Base-by-base conservation (phyloP, 2,888 invertebrate species). In the Pseudococcus longispinus region DNA sequence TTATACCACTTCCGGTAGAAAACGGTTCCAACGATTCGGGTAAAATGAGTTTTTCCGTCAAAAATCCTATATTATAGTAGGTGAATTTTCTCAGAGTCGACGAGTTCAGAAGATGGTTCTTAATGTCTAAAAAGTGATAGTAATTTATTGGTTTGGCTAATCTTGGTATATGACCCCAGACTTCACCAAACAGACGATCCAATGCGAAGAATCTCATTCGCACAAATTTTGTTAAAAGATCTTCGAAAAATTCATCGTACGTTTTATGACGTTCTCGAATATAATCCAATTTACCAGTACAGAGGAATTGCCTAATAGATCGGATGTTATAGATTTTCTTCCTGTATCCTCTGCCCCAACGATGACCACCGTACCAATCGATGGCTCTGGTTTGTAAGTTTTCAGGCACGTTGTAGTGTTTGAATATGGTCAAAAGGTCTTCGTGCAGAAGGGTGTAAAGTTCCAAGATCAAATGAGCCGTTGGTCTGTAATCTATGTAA, bases 201-300 rank as follows among this genome's bases (percentile, higher is more conserved):
- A 70, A 15, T 8, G 70, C 70, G 70, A 70, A 70, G 4, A 70
- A 70, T 70, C 70, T 26, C 70, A 70, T 70, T 15, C 70, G 13
- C 0, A 32, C 29, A 29, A 5, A 29, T 70, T 15, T 29, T 18
- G 15, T 13, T 1, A 70, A 18, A 5, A 70, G 70, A 5, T 70
- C 70, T 29, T 70, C 70, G 70, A 70, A 70, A 29, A 70, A 70
- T 70, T 29, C 15, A 29, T 70, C 70, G 70, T 70, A 70, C 3
- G 29, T 29, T 70, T 26, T 26, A 29, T 70, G 70, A 70, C 70
- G 70, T 70, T 70, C 70, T n/a, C 70, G 70, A 29, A 70, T 70
- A 18, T 70, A 70, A 5, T 70, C 70, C 70, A 70, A 6, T 29
- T 70, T 32, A 2, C 29, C 70, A 20, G 70, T 70, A 29, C 70